A percentile compares a stretch with the other conserved stretches of the same genome.
phyloP scores from a whole-genome alignment of 2,113 vertebrate species.

The Actinemys pallida region DNA sequence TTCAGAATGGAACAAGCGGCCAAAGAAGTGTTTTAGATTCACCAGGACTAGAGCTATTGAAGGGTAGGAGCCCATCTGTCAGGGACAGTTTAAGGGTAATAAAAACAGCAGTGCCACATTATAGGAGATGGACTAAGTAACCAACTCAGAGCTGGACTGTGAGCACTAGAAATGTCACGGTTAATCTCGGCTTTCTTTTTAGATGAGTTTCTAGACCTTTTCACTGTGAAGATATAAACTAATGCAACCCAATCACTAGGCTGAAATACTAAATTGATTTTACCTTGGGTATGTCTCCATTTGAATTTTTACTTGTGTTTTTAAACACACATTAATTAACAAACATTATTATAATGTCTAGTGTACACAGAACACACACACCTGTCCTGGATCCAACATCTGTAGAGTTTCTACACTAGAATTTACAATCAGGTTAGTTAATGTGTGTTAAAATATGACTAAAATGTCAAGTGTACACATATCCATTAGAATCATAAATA shows the following conservation, averaged over 20 bases:
- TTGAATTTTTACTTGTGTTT: not conserved
- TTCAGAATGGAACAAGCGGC: constrained; percentile 50
- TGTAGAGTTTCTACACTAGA: not conserved
- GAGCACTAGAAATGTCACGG: not conserved
- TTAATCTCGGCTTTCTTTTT: not conserved
- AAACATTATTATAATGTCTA: not conserved
- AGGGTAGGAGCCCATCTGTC: constrained; percentile 66
- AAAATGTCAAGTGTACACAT: not conserved
- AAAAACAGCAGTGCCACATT: not conserved
- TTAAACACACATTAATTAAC: not conserved
- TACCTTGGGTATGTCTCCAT: not conserved
- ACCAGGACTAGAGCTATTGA: constrained; percentile 45
- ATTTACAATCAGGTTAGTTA: not conserved
- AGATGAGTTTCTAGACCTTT: not conserved
- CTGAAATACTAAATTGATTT: not conserved
- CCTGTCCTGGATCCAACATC: not conserved
- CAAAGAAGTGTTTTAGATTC: constrained; percentile 59
- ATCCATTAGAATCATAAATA: not conserved
- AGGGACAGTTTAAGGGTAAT: constrained; percentile 46
- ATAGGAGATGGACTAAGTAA: constrained; percentile 31
- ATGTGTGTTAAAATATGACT: not conserved
- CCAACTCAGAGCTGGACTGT: not conserved
- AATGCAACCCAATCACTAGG: not conserved
- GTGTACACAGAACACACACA: not conserved
- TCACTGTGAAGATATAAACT: not conserved